Evolutionary conservation across 2,113 vertebrate species (phyloP).

Genomic region (Pipa parva): DNA sequence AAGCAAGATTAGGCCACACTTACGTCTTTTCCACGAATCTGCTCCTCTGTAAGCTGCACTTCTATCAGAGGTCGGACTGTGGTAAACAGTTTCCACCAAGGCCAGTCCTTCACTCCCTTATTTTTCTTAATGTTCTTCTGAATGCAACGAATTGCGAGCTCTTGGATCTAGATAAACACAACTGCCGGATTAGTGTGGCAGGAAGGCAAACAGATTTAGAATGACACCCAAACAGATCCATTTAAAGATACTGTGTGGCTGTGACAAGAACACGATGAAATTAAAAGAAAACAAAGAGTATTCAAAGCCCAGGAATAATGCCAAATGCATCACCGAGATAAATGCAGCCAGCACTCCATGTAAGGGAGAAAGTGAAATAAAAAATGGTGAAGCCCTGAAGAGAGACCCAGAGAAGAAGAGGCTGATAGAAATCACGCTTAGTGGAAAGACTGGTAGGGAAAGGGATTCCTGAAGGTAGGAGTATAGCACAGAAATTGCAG

Average conservation of each 20-base stretch:
- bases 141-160: slow-evolving; percentile 92
- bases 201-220: slow-evolving; percentile 7
- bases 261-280: slow-evolving; percentile 7
- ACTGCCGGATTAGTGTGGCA: background rate
- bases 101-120: slow-evolving; percentile 87
- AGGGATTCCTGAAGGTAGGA: background rate
- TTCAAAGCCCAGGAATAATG: slow-evolving; percentile 29
- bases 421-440: background rate
- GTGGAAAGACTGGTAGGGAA: too few relatives aligned
- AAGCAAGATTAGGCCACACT: slow-evolving; percentile 45
- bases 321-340: slow-evolving; percentile 34
- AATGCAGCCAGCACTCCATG: slow-evolving; percentile 31
- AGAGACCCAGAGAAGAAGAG: background rate
- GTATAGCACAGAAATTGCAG: background rate
- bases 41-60: slow-evolving; percentile 91
- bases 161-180: slow-evolving; percentile 74
- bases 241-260: background rate
- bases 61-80: slow-evolving; percentile 88
- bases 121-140: slow-evolving; percentile 98
- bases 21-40: slow-evolving; percentile 90
- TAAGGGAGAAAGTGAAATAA: slow-evolving; percentile 31
- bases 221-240: background rate
- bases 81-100: slow-evolving; percentile 95
- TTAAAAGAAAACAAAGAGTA: slow-evolving; percentile 21
- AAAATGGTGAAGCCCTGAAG: slow-evolving; percentile 16